phyloP scores from a whole-genome alignment of 2,113 vertebrate genomes.

The Patagioenas fasciata region DNA sequence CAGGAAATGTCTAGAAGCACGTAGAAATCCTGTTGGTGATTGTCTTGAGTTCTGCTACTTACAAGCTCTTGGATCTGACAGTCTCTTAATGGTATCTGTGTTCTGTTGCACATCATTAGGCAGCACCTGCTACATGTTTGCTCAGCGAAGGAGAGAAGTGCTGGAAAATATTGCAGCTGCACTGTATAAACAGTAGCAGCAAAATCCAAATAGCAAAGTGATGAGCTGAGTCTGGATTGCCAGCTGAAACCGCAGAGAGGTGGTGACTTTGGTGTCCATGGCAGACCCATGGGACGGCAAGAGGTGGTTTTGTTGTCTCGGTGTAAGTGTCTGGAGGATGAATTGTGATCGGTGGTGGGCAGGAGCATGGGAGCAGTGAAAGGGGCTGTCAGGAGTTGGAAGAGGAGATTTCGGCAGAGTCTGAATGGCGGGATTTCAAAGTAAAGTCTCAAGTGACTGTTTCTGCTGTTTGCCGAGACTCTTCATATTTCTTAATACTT shows the following conservation, averaged over 20 bases:
- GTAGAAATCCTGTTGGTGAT: background rate
- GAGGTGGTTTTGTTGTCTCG: background rate
- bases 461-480: background rate
- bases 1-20: background rate
- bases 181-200: background rate
- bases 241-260: background rate
- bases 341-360: background rate
- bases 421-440: background rate
- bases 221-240: background rate
- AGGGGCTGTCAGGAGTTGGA: background rate
- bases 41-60: background rate
- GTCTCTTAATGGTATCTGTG: background rate
- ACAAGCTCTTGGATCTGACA: background rate
- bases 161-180: background rate
- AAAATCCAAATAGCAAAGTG: background rate
- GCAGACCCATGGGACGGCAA: background rate
- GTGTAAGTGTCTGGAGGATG: background rate
- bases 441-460: background rate
- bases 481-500: conserved; percentile 33
- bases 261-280: background rate
- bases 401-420: background rate
- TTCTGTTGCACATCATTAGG: background rate
- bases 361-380: background rate
- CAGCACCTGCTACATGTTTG: background rate
- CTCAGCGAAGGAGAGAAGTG: background rate